These are phyloP conservation scores for Seriola rivoliana DNA, from an alignment of 2,113 vertebrate species.

Conservation along the genomic window DNA sequence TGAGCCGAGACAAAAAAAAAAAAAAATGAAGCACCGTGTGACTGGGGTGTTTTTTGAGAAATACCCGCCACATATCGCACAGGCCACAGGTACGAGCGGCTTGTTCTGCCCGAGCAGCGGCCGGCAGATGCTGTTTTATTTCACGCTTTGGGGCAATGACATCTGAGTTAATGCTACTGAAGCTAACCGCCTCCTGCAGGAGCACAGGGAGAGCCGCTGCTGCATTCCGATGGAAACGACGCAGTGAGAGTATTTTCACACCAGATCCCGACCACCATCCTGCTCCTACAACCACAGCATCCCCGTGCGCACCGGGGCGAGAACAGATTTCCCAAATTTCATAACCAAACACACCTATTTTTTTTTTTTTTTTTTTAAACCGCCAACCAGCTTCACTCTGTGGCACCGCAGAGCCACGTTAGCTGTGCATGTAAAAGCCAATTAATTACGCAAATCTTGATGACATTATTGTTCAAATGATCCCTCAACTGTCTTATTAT, in stretches of 20 bases:
- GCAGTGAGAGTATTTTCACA: conserved; percentile 69
- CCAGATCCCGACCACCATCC: conserved; percentile 27
- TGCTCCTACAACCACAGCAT: conserved; percentile 32
- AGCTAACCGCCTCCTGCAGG: conserved; percentile 54
- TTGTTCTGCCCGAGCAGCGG: conserved; percentile 5
- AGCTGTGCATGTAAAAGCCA: neutral
- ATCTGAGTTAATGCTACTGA: conserved; percentile 56
- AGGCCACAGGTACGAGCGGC: conserved; percentile 32
- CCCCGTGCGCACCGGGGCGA: conserved; percentile 37
- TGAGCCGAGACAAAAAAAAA: conserved; percentile 10
- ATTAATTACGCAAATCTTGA: conserved; percentile 19
- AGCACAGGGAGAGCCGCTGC: conserved; percentile 44
- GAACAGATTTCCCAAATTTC: conserved; percentile 35
- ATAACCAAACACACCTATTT: conserved; percentile 5
- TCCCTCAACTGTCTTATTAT: neutral
- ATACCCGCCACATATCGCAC: conserved; percentile 6
- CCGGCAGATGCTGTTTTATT: conserved; percentile 45
- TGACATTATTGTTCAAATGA: conserved; percentile 27
- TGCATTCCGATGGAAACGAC: conserved; percentile 85
- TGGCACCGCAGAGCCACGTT: conserved; percentile 21
- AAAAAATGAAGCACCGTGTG: conserved; percentile 1
- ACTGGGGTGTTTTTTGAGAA: conserved; percentile 51
- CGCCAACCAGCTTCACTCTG: neutral
- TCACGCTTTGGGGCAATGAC: conserved; percentile 55
- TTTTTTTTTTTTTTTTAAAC: too few species aligned